phyloP scores from a whole-genome alignment of 1,140 invertebrate genomes.

The Dolichoris vasculosae region DNA sequence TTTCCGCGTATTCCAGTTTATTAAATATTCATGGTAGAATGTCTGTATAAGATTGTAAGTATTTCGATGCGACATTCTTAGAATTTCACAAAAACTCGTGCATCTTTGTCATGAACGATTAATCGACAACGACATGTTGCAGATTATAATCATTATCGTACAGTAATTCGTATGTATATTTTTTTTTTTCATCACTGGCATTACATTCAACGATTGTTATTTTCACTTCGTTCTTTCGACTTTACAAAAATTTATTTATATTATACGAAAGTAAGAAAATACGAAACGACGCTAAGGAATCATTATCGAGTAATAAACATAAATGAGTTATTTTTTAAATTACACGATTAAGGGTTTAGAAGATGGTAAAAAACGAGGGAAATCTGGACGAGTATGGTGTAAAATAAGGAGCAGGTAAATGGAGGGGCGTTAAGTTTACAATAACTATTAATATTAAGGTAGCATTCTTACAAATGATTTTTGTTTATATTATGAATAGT shows the following conservation, averaged over 20 bases:
- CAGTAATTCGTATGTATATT: conserved; percentile 67
- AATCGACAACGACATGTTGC: conserved; percentile 53
- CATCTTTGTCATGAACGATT: conserved; percentile 34
- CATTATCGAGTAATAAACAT: conserved; percentile 67
- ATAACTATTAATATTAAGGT: conserved; percentile 73
- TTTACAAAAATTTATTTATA: conserved; percentile 73
- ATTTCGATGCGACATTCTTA: conserved; percentile 34
- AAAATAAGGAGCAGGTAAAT: conserved; percentile 49
- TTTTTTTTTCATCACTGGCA: conserved; percentile 61
- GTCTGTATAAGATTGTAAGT: conserved; percentile 40
- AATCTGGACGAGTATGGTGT: conserved; percentile 56
- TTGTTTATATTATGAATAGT: conserved; percentile 69
- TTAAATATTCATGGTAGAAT: conserved; percentile 41
- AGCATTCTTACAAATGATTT: conserved; percentile 73
- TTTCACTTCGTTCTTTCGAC: conserved; percentile 59
- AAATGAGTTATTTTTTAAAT: conserved; percentile 66
- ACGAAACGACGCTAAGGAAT: conserved; percentile 72
- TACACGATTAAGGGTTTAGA: conserved; percentile 55
- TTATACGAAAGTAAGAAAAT: conserved; percentile 75
- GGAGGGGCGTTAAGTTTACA: conserved; percentile 67
- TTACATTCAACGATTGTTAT: conserved; percentile 64
- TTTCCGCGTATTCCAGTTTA: conserved; percentile 21
- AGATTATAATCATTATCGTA: conserved; percentile 51
- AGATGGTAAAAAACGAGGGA: conserved; percentile 50
- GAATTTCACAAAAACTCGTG: conserved; percentile 42